phyloP scores from a whole-genome alignment of 2,797 vertebrate genomes.

The Gila robusta region DNA sequence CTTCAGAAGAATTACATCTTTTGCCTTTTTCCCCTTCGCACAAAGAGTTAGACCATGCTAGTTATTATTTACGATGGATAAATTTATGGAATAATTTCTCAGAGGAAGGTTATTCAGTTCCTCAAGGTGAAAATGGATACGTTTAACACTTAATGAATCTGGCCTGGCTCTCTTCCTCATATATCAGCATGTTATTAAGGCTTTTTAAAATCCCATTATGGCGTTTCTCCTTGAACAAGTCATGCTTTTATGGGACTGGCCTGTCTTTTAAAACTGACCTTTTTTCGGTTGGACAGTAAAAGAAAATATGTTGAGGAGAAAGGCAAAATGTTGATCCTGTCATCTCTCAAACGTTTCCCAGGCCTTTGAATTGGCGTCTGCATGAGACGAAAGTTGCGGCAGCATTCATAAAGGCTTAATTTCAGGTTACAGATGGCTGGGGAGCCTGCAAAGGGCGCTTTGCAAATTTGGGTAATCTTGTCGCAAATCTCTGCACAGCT shows the following conservation, averaged over 20 bases:
- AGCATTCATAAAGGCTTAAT: constrained; percentile 65
- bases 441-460: constrained; percentile 62
- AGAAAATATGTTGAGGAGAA: constrained; percentile 66
- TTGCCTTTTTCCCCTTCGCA: constrained; percentile 64
- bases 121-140: constrained; percentile 88
- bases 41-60: constrained; percentile 75
- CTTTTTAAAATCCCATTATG: constrained; percentile 89
- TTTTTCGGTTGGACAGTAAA: constrained; percentile 74
- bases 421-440: constrained; percentile 68
- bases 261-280: constrained; percentile 87
- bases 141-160: constrained; percentile 86
- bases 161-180: constrained; percentile 79
- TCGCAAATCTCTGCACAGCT: constrained; percentile 64
- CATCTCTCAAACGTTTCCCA: constrained; percentile 61
- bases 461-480: constrained; percentile 71
- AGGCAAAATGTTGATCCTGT: constrained; percentile 67
- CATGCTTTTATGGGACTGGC: constrained; percentile 85
- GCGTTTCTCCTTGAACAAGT: constrained; percentile 88
- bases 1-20: constrained; percentile 72
- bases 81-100: constrained; percentile 86
- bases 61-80: constrained; percentile 86
- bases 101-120: constrained; percentile 83
- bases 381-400: constrained; percentile 58
- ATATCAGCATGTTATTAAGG: constrained; percentile 90
- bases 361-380: constrained; percentile 46